These are phyloP conservation scores for Apteryx owenii DNA, from an alignment of 2,113 vertebrate genomes.

Conservation along the genomic window DNA sequence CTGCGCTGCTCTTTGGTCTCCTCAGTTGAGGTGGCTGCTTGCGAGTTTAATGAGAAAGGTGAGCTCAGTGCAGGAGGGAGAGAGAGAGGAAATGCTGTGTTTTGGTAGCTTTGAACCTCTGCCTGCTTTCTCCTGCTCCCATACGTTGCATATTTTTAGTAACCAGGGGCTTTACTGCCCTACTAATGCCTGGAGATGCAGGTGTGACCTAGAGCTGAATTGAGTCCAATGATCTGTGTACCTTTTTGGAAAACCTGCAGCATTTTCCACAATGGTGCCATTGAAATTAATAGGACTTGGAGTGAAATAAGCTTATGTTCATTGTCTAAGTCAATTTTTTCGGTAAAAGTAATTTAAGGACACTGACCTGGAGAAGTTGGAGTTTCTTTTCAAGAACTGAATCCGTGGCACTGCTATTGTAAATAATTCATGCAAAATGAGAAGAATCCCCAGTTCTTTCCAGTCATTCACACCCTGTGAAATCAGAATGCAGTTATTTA, in stretches of 20 bases:
- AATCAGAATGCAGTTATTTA: neutral
- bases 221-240: neutral
- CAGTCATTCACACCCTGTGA: neutral
- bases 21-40: neutral
- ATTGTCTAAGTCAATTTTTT: neutral
- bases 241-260: neutral
- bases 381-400: neutral
- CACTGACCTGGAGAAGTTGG: neutral
- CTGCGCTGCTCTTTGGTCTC: neutral
- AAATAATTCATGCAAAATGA: slow-evolving; percentile 25
- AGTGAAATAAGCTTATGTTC: neutral
- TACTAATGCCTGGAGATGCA: neutral
- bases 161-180: neutral
- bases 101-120: neutral
- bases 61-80: neutral
- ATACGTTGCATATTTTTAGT: neutral
- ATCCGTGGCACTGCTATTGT: neutral
- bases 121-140: neutral
- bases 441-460: neutral
- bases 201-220: neutral
- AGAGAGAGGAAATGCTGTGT: neutral
- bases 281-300: neutral
- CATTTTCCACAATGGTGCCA: neutral
- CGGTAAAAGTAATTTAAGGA: slow-evolving; percentile 16
- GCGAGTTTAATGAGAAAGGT: neutral